Evolutionary conservation across 1,140 invertebrate species (phyloP), one percentile per base, ranked within the genome.

Genomic region (Arctopsyche grandis): DNA sequence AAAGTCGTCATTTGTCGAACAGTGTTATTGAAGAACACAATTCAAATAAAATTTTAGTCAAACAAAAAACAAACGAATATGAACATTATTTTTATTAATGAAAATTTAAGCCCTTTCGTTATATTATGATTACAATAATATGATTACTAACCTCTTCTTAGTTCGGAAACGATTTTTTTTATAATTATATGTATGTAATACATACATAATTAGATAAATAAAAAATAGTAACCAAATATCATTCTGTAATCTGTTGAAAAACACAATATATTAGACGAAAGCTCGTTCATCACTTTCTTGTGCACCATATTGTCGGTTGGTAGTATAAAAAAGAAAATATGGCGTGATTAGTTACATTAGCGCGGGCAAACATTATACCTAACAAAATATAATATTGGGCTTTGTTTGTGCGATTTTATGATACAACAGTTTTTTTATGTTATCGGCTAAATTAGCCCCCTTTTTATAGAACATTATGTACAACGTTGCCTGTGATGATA

Each of bases 341-440:
- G 74, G 74, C 74, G 74, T 75, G 74, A 75, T 75, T 75, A 48
- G 74, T 75, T 52, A 58, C 74, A 75, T 75, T 75, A 75, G 74
- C 74, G 74, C 21, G 29, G 58, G 74, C 70, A 74, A 74, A 74
- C 70, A 74, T n/a, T 43, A 38, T 19, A n/a, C 44, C 70, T 38
- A 7, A 16, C 70, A 74, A 74, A 74, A 75, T 38, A 38, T 38
- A 38, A 38, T n/a, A n/a, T 22, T 69, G 22, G 69, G 21, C n/a
- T 24, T 24, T 22, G 16, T 16, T 24, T 70, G 19, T 16, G 26
- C n/a, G 5, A 16, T 58, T 58, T 58, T n/a, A 48, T 48, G 46
- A 10, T 48, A 10, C n/a, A 9, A 48, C n/a, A 38, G 56, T 58
- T 58, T 58, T 48, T n/a, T 58, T 58, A 16, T 21, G 56, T 58